phyloP scores from a whole-genome alignment of 2,888 invertebrate genomes.

The Cataglyphis rosenhaueri region DNA sequence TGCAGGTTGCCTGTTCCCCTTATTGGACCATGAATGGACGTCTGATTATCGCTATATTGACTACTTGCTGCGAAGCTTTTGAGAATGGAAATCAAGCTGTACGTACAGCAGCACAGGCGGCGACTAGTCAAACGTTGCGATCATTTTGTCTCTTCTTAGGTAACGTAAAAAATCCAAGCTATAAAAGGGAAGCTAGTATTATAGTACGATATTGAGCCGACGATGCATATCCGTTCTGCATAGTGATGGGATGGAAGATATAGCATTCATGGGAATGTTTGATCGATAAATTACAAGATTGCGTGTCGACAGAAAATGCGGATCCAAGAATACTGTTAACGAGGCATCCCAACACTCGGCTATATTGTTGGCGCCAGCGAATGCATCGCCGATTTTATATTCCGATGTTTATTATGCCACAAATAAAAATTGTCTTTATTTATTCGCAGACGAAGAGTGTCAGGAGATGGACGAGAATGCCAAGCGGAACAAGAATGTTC shows the following conservation, averaged over 20 bases:
- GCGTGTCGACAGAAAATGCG: constrained; percentile 54
- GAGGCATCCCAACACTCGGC: not conserved
- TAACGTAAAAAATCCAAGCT: constrained; percentile 78
- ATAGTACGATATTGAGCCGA: not conserved
- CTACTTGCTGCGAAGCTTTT: constrained; percentile 93
- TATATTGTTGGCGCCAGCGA: not conserved
- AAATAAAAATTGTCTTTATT: not conserved
- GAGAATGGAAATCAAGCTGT: constrained; percentile 93
- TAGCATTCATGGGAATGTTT: constrained; percentile 57
- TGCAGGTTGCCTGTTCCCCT: constrained; percentile 95
- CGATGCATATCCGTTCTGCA: not conserved
- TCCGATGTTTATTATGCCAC: not conserved
- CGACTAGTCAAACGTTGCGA: constrained; percentile 94
- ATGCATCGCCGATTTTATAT: not conserved
- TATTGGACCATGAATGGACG: constrained; percentile 96
- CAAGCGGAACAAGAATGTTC: constrained; percentile 83
- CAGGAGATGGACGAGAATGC: constrained; percentile 88
- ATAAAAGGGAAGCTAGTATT: not conserved
- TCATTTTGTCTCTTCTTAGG: constrained; percentile 94
- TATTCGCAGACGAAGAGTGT: constrained; percentile 90
- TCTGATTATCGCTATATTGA: constrained; percentile 94
- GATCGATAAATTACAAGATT: constrained; percentile 66
- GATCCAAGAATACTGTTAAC: constrained; percentile 14
- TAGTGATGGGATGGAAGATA: not conserved
- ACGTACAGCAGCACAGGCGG: constrained; percentile 95